Percentiles rank a stretch among this genome's conserved stretches.
Evolutionary conservation across 2,797 vertebrate species (phyloP).

Genomic region (Gallinago solitaria): DNA sequence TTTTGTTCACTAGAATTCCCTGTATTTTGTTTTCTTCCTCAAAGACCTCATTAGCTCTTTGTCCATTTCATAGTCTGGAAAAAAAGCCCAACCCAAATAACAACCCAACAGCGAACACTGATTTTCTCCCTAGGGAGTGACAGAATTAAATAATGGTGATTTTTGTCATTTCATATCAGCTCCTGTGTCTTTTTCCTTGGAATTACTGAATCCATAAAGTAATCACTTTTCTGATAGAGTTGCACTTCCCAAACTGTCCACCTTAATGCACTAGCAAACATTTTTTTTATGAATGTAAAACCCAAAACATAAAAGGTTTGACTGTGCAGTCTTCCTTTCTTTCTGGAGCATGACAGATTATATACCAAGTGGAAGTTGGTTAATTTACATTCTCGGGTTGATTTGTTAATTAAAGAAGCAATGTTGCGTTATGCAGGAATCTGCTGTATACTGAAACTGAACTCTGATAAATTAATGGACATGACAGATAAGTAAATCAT

Average conservation of each 20-base stretch:
- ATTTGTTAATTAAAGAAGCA: slow-evolving; percentile 32
- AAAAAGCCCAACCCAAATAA: background rate
- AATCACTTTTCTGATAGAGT: slow-evolving; percentile 16
- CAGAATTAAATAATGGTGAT: background rate
- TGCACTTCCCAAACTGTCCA: background rate
- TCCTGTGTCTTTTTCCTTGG: background rate
- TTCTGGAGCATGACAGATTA: slow-evolving; percentile 16
- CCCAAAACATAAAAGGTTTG: background rate
- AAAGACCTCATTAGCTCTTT: background rate
- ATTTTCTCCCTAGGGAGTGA: background rate
- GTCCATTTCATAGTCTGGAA: background rate
- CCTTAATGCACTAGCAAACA: background rate
- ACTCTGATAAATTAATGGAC: slow-evolving; percentile 19
- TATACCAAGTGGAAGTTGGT: background rate
- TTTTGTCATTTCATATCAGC: background rate
- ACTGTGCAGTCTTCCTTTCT: background rate
- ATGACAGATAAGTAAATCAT: slow-evolving; percentile 24
- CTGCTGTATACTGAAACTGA: slow-evolving; percentile 14
- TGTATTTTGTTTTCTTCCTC: background rate
- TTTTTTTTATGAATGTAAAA: background rate
- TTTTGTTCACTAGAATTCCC: background rate
- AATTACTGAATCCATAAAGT: background rate
- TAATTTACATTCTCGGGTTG: background rate
- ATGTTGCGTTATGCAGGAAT: slow-evolving; percentile 9
- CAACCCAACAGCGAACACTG: background rate